These are phyloP conservation scores for Euura lappo DNA, from an alignment of 1,140 invertebrate species.

Conservation along the genomic window DNA sequence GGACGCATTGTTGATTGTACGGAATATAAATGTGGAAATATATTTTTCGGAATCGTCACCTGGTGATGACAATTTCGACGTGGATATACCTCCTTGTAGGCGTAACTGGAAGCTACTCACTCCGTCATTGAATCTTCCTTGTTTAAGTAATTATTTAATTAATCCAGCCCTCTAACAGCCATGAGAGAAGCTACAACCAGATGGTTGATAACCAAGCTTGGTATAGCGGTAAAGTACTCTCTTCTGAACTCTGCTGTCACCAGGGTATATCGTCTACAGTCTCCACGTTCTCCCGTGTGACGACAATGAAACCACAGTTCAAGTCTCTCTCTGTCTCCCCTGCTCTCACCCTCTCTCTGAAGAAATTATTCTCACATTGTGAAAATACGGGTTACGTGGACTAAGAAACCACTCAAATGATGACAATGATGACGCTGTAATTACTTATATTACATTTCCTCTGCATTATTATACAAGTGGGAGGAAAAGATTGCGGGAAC, in stretches of 20 bases:
- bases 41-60: too few species aligned
- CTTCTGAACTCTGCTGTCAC: conserved; percentile 23
- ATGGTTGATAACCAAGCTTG: conserved; percentile 2
- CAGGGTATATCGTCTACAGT: not conserved
- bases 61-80: too few species aligned
- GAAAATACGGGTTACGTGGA: not conserved
- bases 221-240: conserved; percentile 44
- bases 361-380: not conserved
- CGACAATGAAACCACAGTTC: conserved; percentile 12
- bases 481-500: too few species aligned
- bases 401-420: not conserved
- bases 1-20: too few species aligned
- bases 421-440: too few species aligned
- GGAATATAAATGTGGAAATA: too few species aligned
- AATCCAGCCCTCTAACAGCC: not conserved
- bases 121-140: not conserved
- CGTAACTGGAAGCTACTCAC: not conserved
- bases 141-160: conserved; percentile 6
- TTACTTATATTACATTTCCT: too few species aligned
- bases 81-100: not conserved
- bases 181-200: not conserved
- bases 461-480: too few species aligned
- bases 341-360: not conserved
- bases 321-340: conserved; percentile 5
- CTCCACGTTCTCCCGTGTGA: conserved; percentile 21